phyloP scores from a whole-genome alignment of 2,888 invertebrate genomes.

The Volucella inanis region DNA sequence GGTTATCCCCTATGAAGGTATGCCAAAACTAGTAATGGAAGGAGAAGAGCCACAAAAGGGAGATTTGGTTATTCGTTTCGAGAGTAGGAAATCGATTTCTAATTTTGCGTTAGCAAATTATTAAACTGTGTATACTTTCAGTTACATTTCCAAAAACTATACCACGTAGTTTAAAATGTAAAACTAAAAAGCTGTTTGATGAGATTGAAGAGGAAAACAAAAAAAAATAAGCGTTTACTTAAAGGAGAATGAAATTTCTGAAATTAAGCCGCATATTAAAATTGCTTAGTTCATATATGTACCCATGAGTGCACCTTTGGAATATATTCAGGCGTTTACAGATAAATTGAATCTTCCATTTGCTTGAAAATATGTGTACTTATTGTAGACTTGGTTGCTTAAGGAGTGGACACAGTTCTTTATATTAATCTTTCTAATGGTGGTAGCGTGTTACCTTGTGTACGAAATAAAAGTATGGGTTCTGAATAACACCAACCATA shows the following conservation, averaged over 20 bases:
- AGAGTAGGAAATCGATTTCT: slow-evolving; percentile 78
- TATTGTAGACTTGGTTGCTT: no score
- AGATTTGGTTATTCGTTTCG: slow-evolving; percentile 88
- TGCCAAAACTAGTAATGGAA: slow-evolving; percentile 87
- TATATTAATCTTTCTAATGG: no score
- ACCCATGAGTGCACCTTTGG: no score
- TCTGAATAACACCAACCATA: no score
- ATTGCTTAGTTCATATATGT: no score
- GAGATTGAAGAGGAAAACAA: slow-evolving; percentile 82
- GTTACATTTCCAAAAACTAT: slow-evolving; percentile 83
- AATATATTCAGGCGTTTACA: no score
- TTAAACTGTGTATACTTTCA: background rate
- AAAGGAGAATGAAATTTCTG: background rate
- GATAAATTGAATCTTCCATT: no score
- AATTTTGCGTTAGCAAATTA: background rate
- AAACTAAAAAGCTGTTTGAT: slow-evolving; percentile 83
- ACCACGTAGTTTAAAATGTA: slow-evolving; percentile 83
- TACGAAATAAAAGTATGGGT: no score
- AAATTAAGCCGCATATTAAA: background rate
- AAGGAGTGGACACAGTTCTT: no score
- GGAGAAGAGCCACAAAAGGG: slow-evolving; percentile 84
- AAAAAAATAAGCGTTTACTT: background rate
- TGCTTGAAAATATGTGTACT: no score
- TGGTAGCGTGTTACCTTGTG: no score
- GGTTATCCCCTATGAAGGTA: slow-evolving; percentile 88